Evolutionary conservation across 1,140 invertebrate genomes (phyloP).

Genomic region (Drosophila pseudoananassae): DNA sequence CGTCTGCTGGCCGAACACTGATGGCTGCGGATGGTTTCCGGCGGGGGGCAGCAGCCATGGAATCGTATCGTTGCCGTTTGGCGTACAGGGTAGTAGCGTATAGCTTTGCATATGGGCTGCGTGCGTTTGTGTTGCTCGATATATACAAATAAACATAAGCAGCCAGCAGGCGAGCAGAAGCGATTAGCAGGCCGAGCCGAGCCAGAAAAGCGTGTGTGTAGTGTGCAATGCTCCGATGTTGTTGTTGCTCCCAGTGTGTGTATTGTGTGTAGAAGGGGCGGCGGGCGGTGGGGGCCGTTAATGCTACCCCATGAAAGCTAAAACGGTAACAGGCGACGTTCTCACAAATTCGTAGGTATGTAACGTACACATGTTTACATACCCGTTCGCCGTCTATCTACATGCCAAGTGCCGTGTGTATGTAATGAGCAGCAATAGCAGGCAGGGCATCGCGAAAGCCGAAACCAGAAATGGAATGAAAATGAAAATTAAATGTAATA

Average conservation of each 20-base stretch:
- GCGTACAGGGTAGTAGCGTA: constrained; percentile 1
- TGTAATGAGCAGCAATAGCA: constrained; percentile 64
- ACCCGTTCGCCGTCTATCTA: constrained; percentile 43
- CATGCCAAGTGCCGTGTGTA: constrained; percentile 21
- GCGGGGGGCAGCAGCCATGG: neutral
- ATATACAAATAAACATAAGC: constrained; percentile 83
- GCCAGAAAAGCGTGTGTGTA: constrained; percentile 40
- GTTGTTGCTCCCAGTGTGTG: constrained; percentile 46
- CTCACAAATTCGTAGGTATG: constrained; percentile 63
- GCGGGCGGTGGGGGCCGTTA: constrained; percentile 25
- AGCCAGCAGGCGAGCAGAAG: constrained; percentile 74
- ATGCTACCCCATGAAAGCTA: constrained; percentile 71
- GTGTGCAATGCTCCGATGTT: constrained; percentile 55
- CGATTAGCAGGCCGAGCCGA: constrained; percentile 66
- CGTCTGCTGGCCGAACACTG: constrained; percentile 11
- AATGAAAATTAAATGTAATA: constrained; percentile 72
- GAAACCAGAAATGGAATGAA: constrained; percentile 77
- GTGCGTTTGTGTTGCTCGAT: constrained; percentile 81
- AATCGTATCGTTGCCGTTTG: neutral
- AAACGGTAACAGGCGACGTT: constrained; percentile 76
- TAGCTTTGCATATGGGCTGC: constrained; percentile 68
- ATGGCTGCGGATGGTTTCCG: constrained; percentile 33
- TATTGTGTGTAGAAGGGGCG: constrained; percentile 36
- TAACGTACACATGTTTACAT: constrained; percentile 47
- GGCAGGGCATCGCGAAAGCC: constrained; percentile 44